Evolutionary conservation across 2,113 vertebrate genomes (phyloP), one percentile per base, ranked within the genome.

Genomic region (Hydropotes inermis): DNA sequence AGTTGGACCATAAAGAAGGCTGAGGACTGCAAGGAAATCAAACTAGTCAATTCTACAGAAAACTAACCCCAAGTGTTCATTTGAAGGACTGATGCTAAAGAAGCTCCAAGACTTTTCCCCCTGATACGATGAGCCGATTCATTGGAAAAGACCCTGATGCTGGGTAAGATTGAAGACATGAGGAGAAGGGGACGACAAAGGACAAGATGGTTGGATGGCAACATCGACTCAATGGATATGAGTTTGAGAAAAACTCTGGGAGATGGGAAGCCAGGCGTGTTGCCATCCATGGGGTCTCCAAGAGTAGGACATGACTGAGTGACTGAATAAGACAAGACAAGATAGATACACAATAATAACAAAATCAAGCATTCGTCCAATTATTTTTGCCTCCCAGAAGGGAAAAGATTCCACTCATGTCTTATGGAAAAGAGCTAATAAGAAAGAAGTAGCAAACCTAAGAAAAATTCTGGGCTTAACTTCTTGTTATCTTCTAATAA

Each of bases 381-480:
- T 47, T 92, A 87, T 55, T 94, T 97, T 97, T 84, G 33, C 39
- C 85, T 96, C 23, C 74, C 52, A 64, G 52, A 89, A 74, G 30
- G 87, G 39, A 93, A 87, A 92, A 84, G 15, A 87, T 84, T 47
- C 30, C 10, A 85, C 27, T 84, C 64, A 4, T 19, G 79, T 95
- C 60, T 96, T 94, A 79, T n/a, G 55, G 57, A 87, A 96, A 91
- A 96, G 60, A 95, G 16, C 13, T 45, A 52, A 86, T 91, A 96
- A 97, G 92, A 76, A 81, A 87, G 50, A 92, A 95, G 92, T 13
- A 76, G 14, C 67, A 86, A 93, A 50, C 43, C 14, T 28, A 36
- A 86, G 57, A 52, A 50, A 95, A 87, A 95, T 85, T 54, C 47
- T 87, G 15, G 54, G 39, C 30, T 93, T 86, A 82, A 47, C 27